Conservation (phyloP, 2,113 vertebrate genomes). For the Microtus oregoni region DNA sequence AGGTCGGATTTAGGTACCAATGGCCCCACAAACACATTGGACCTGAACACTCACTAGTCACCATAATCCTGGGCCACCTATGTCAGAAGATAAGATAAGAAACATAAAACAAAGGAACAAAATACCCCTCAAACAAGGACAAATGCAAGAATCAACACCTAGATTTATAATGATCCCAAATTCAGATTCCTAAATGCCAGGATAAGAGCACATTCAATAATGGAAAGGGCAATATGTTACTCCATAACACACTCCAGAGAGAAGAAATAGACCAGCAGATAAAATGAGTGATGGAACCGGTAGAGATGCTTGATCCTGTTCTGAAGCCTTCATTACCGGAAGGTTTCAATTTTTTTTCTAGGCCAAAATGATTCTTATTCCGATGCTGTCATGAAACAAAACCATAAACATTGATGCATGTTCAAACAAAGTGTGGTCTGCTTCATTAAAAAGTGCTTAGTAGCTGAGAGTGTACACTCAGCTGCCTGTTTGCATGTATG, state of each 20-base stretch:
- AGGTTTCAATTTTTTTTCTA: conserved; percentile 83
- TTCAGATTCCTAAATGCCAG: not conserved
- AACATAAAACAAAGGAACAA: not conserved
- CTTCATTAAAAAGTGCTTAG: conserved; percentile 57
- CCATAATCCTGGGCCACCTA: not conserved
- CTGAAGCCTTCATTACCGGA: conserved; percentile 75
- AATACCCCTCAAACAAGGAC: not conserved
- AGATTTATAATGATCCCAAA: not conserved
- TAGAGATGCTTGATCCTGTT: conserved; percentile 80
- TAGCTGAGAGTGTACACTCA: conserved; percentile 49
- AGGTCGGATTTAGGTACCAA: not conserved
- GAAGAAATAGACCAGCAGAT: conserved; percentile 78
- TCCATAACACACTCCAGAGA: conserved; percentile 71
- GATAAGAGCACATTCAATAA: not conserved
- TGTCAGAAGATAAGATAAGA: not conserved
- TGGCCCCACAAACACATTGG: not conserved
- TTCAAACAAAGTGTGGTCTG: conserved; percentile 69
- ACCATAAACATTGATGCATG: conserved; percentile 60
- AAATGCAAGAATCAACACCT: not conserved
- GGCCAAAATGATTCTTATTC: conserved; percentile 64
- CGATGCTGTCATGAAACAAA: conserved; percentile 68
- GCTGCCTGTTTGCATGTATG: conserved; percentile 23
- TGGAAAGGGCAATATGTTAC: not conserved
- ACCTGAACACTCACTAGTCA: not conserved
- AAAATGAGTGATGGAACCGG: conserved; percentile 76